Percentiles rank a stretch among this genome's conserved stretches.
Evolutionary conservation across 1,140 invertebrate species (phyloP).

Genomic region (Venturia canescens): DNA sequence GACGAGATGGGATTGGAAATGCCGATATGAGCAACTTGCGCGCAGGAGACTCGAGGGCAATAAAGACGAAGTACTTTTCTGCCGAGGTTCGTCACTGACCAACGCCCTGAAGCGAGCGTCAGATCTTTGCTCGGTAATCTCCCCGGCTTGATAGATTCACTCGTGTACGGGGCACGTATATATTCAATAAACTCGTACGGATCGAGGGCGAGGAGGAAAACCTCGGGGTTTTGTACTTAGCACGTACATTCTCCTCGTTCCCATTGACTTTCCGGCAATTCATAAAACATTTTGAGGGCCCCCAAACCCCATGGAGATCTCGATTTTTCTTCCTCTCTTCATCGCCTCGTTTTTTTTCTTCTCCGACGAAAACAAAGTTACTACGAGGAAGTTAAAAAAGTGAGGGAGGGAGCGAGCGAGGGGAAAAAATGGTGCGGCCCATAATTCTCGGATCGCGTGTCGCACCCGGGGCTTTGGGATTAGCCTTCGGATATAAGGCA

Average conservation of each 20-base stretch:
- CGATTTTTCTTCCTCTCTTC: too few species aligned
- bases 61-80: slow-evolving; percentile 50
- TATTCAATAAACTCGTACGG: slow-evolving; percentile 21
- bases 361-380: too few species aligned
- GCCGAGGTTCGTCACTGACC: slow-evolving; percentile 50
- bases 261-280: too few species aligned
- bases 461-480: slow-evolving; percentile 41
- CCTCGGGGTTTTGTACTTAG: too few species aligned
- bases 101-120: slow-evolving; percentile 34
- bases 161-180: background rate
- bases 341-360: too few species aligned
- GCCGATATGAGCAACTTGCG: slow-evolving; percentile 27
- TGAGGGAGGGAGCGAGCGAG: background rate
- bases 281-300: too few species aligned
- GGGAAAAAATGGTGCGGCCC: slow-evolving; percentile 17
- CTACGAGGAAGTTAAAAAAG: background rate
- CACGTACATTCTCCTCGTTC: too few species aligned
- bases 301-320: too few species aligned
- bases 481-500: slow-evolving; percentile 19
- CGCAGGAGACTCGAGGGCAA: slow-evolving; percentile 42
- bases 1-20: slow-evolving; percentile 18
- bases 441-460: slow-evolving; percentile 40
- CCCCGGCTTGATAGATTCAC: background rate
- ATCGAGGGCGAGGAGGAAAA: slow-evolving; percentile 8
- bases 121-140: slow-evolving; percentile 23